A percentile compares a stretch with the other conserved stretches of the same genome.
These are phyloP conservation scores for Rissa tridactyla DNA, from an alignment of 2,113 vertebrate genomes.

Conservation along the genomic window DNA sequence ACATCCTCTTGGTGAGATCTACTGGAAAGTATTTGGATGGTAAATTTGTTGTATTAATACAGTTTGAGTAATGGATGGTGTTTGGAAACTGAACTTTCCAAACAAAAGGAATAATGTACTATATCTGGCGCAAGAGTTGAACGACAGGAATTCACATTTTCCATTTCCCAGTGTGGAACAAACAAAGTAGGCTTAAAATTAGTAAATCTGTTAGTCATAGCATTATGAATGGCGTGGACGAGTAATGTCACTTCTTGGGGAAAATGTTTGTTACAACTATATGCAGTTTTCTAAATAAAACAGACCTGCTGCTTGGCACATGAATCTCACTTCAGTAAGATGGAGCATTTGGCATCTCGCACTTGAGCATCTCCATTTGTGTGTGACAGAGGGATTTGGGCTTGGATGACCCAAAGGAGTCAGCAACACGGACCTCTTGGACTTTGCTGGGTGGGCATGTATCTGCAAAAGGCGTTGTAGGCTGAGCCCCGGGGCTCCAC, in stretches of 20 bases:
- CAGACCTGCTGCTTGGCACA: not conserved
- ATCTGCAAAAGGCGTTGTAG: fast-evolving
- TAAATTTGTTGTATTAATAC: not conserved
- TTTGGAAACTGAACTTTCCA: not conserved
- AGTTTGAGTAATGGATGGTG: not conserved
- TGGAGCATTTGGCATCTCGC: not conserved
- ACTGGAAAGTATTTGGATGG: slow-evolving; percentile 41
- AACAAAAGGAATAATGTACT: not conserved
- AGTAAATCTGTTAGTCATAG: not conserved
- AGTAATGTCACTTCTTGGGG: not conserved
- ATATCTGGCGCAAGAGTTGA: not conserved
- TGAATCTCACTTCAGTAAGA: not conserved
- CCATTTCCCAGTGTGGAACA: slow-evolving; percentile 10
- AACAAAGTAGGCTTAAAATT: slow-evolving; percentile 28
- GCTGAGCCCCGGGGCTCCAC: fast-evolving
- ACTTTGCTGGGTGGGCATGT: not conserved
- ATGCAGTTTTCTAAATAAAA: not conserved
- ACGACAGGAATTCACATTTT: slow-evolving; percentile 35
- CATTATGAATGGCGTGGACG: not conserved
- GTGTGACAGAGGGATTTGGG: not conserved
- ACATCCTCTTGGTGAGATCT: not conserved
- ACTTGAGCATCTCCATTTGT: not conserved
- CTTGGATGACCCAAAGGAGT: fast-evolving
- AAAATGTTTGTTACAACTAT: not conserved
- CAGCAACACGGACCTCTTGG: not conserved